A percentile compares a stretch with the other conserved stretches of the same genome.
phyloP scores from a whole-genome alignment of 2,888 invertebrate genomes.

The Esperia sulphurella region DNA sequence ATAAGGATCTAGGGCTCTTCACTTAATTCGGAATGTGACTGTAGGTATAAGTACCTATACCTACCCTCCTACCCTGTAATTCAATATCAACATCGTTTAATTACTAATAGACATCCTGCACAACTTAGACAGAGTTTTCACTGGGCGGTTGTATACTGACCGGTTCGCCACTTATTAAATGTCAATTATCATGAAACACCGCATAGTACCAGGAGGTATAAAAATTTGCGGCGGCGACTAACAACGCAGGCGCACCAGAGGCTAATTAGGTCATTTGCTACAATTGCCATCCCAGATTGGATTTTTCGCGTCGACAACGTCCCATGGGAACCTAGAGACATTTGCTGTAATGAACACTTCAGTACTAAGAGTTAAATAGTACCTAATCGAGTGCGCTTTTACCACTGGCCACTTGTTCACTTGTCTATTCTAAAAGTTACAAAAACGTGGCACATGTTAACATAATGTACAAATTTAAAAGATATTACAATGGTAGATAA shows the following conservation, averaged over 20 bases:
- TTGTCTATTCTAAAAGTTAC: no score
- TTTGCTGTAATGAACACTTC: slow-evolving; percentile 65
- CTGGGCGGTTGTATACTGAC: no score
- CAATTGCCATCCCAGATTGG: slow-evolving; percentile 73
- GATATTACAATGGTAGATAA: no score
- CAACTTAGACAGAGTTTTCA: no score
- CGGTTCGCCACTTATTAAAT: slow-evolving; percentile 43
- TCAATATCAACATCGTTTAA: no score
- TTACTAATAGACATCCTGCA: no score
- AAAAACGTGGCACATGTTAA: no score
- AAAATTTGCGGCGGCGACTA: slow-evolving; percentile 42
- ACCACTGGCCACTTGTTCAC: neutral
- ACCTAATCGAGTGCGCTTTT: neutral
- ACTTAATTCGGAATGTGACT: no score
- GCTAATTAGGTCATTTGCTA: slow-evolving; percentile 72
- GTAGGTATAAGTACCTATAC: no score
- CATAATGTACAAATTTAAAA: no score
- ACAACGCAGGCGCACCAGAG: slow-evolving; percentile 32
- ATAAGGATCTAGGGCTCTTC: no score
- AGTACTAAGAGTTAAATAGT: slow-evolving; percentile 8
- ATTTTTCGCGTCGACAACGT: slow-evolving; percentile 70
- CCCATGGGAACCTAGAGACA: slow-evolving; percentile 52
- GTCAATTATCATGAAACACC: slow-evolving; percentile 43
- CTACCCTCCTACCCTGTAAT: no score
- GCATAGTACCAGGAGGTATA: slow-evolving; percentile 46